phyloP scores from a whole-genome alignment of 2,113 vertebrate genomes.

The Vombatus ursinus region DNA sequence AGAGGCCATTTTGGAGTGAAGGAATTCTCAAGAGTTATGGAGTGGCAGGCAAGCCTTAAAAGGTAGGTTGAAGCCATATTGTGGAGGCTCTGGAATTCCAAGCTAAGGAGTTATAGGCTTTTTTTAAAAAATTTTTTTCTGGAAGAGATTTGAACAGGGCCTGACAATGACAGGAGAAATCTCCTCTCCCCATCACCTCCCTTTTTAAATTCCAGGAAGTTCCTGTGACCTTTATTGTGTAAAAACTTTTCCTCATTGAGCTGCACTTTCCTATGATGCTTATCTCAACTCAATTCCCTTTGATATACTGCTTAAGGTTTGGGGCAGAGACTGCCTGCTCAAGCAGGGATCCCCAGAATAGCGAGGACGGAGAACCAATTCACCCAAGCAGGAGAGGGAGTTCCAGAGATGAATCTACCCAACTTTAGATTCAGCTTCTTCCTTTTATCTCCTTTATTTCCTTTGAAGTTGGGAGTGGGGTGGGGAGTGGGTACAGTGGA shows the following conservation, averaged over 20 bases:
- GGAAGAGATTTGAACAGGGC: not conserved
- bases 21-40: not conserved
- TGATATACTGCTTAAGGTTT: not conserved
- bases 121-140: not conserved
- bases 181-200: not conserved
- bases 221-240: not conserved
- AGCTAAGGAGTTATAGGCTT: not conserved
- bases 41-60: not conserved
- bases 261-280: constrained; percentile 1
- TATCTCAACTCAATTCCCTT: constrained; percentile 20
- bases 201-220: constrained; percentile 33
- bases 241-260: constrained; percentile 15
- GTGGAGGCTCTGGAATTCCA: not conserved
- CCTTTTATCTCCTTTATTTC: not conserved
- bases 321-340: not conserved
- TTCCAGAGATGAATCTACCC: not conserved
- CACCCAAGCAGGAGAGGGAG: not conserved
- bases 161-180: not conserved
- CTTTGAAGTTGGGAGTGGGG: not conserved
- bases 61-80: not conserved
- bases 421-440: not conserved
- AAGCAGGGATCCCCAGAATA: not conserved
- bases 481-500: not conserved
- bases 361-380: not conserved
- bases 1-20: not conserved